Evolutionary conservation across 1,140 invertebrate species (phyloP), one percentile per base, ranked within the genome.

Genomic region (Dreissena polymorpha): DNA sequence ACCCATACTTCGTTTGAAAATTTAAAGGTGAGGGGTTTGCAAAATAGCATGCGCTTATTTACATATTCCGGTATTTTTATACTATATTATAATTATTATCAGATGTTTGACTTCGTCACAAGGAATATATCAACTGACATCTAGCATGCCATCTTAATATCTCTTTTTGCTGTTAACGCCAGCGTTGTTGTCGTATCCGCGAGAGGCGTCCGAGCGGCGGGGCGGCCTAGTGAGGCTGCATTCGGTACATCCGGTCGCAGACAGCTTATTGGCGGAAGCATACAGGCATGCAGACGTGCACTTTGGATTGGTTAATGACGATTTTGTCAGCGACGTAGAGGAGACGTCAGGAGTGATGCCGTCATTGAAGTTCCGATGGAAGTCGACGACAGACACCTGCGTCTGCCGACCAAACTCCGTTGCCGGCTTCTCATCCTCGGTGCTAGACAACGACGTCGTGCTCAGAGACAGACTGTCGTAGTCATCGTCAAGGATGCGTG

Each of bases 161-260:
- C 57, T 60, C 12, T 60, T 60, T 23, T n/a, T 18, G 3, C 16
- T 60, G 50, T 23, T 81, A n/a, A 81, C 49, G n/a, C 78, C 70
- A 12, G 73, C 23, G 29, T 81, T 81, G 49, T 81, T 81, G 57
- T 81, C 78, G 63, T 81, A 81, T 5, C 55, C 78, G 1, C 69
- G 70, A 18, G 64, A 18, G 16, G 10, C 39, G 25, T 81, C 78
- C 71, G 72, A 72, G 12, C 63, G 51, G 2, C 78, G 67, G 10
- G 78, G 78, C 63, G 78, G 78, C 39, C 78, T 69, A 29, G 14
- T 39, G 21, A 81, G 72, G 13, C 73, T 81, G 55, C 78, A 81
- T n/a, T 55, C 70, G 51, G 8, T 7, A 53, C 78, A 81, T n/a
- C 50, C 27, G 51, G 64, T 81, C 12, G 3, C 39, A 0, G n/a